Evolutionary conservation across 2,888 invertebrate species (phyloP), one percentile per base, ranked within the genome.

Genomic region (Tricholauxania praeusta): DNA sequence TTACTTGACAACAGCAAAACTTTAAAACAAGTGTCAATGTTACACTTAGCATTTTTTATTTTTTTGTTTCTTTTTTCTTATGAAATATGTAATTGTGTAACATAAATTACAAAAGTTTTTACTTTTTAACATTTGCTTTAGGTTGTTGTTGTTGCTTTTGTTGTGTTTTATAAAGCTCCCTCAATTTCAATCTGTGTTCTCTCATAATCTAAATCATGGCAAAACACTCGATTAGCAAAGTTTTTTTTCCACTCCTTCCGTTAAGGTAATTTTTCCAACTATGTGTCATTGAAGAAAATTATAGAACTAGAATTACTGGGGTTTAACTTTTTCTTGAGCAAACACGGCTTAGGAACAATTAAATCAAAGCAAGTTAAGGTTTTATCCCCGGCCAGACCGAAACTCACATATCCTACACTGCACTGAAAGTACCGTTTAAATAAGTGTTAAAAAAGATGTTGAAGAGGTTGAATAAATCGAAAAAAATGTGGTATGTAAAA

Each of bases 71-170:
- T 62, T 76, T 75, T 57, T 63, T 79, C 81, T 81, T 79, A 80
- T 80, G 72, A 79, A 78, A 81, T 84, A 28, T 4, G 4, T 28
- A 84, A 84, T 83, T 83, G 83, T 79, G 80, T 80, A 78, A 79
- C 80, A 82, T 81, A 84, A 84, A 83, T 84, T 82, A 82, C 79
- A 76, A 82, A 84, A 83, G 81, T 84, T 84, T 83, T 79, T 78
- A 63, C 74, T 80, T 76, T 74, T 76, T 77, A 74, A 77, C 75
- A 73, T 65, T 63, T 59, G 72, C 71, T 77, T 74, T 69, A 55
- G 67, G 62, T 70, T 70, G 48, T n/a, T 73, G 55, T 65, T 73
- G 28, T 63, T 75, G 8, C 48, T 65, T n/a, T 49, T 64, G 39
- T 72, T 71, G 4, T n/a, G 28, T 52, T 48, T 72, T 32, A 39